phyloP scores from a whole-genome alignment of 1,140 invertebrate species.

The Procambarus clarkii region DNA sequence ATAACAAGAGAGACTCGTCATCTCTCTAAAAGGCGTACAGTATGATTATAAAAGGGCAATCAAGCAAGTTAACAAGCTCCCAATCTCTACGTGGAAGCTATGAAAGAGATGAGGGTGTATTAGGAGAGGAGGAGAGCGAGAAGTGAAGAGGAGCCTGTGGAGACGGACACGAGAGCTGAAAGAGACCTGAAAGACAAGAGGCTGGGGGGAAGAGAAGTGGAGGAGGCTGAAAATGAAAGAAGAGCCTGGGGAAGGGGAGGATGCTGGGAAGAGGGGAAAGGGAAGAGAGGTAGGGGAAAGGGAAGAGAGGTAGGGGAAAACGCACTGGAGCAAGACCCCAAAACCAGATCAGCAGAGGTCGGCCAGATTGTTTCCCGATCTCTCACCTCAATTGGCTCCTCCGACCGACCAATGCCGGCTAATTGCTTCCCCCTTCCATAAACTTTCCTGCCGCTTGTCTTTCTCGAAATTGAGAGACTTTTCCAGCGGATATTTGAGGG shows the following conservation, averaged over 20 bases:
- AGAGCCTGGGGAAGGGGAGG: not conserved
- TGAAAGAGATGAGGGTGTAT: not conserved
- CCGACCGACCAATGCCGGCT: not conserved
- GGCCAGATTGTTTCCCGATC: conserved; percentile 10
- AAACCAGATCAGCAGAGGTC: conserved; percentile 4
- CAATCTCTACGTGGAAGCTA: not conserved
- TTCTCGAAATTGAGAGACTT: conserved; percentile 13
- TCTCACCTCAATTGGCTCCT: conserved; percentile 16
- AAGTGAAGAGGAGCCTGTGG: not conserved
- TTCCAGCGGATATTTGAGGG: conserved; percentile 14
- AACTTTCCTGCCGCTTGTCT: conserved; percentile 38
- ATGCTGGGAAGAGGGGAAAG: not conserved
- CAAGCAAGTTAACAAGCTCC: not conserved
- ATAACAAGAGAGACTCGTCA: not conserved
- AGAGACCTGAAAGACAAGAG: no score
- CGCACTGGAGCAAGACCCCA: not conserved
- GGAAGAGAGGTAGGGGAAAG: not conserved
- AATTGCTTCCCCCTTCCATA: conserved; percentile 44
- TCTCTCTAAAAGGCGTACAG: not conserved
- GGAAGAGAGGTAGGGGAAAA: not conserved
- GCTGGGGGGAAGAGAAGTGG: no score
- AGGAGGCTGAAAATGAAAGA: not conserved
- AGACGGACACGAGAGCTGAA: not conserved
- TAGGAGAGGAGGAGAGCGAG: not conserved
- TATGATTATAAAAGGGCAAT: not conserved